These are phyloP conservation scores for Anguilla anguilla DNA, from an alignment of 2,797 vertebrate species.

Conservation along the genomic window DNA sequence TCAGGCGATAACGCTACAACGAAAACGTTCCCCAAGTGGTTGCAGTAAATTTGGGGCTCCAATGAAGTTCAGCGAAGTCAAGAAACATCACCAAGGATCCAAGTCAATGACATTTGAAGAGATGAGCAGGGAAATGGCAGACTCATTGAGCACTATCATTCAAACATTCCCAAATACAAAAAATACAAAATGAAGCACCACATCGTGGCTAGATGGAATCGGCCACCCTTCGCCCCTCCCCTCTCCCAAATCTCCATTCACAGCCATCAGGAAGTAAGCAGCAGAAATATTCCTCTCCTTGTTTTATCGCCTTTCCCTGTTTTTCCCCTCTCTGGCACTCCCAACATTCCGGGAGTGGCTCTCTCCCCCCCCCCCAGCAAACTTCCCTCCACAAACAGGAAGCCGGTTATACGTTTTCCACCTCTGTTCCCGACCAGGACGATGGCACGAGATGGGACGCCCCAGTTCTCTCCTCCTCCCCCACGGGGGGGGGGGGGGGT, in stretches of 20 bases:
- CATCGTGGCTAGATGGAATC: neutral
- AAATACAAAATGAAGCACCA: neutral
- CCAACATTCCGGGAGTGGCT: neutral
- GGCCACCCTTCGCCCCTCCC: too few species aligned
- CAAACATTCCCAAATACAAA: neutral
- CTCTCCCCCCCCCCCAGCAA: neutral
- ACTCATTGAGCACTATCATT: neutral
- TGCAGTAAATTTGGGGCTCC: too few species aligned
- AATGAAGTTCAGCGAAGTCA: neutral
- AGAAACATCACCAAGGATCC: neutral
- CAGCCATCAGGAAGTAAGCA: neutral
- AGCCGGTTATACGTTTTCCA: neutral
- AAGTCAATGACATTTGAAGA: neutral
- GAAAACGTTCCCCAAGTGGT: too few species aligned
- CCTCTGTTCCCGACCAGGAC: neutral
- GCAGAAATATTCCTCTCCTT: neutral
- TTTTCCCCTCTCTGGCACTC: neutral
- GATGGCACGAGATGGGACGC: neutral
- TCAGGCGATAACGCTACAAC: too few species aligned
- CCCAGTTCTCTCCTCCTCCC: neutral
- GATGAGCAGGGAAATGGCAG: neutral
- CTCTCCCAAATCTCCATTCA: too few species aligned
- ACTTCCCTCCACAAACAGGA: conserved; percentile 11
- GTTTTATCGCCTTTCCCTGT: neutral
- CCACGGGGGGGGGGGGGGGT: neutral